phyloP scores from a whole-genome alignment of 2,113 vertebrate genomes.

The Meles meles region DNA sequence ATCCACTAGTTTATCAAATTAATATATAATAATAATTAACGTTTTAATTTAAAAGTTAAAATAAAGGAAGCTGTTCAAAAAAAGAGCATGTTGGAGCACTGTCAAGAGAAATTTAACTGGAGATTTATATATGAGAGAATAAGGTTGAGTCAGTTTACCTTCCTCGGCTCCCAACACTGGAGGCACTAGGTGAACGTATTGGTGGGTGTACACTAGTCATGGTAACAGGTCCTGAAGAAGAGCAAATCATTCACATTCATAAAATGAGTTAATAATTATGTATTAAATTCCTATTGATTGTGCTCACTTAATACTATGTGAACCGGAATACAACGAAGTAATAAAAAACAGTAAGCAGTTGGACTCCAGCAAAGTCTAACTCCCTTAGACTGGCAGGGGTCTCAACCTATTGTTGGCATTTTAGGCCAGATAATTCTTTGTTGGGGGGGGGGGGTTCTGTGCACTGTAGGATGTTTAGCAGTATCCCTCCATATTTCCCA shows the following conservation, averaged over 20 bases:
- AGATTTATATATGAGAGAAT: neutral
- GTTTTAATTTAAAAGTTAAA: conserved; percentile 17
- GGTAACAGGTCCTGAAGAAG: conserved; percentile 77
- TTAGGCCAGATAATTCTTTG: neutral
- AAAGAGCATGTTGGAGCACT: neutral
- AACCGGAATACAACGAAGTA: neutral
- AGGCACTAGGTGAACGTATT: conserved; percentile 86
- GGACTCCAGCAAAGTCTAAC: neutral
- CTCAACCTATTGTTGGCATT: neutral
- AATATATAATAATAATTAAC: conserved; percentile 1
- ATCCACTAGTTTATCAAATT: neutral
- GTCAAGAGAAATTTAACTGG: neutral
- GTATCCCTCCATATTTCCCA: neutral
- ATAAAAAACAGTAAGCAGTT: neutral
- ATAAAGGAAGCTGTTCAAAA: neutral
- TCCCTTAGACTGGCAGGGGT: neutral
- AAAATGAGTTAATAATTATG: neutral
- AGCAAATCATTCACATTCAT: conserved; percentile 6
- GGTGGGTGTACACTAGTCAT: conserved; percentile 83
- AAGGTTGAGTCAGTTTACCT: conserved; percentile 78
- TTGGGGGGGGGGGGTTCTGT: neutral
- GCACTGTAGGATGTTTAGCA: neutral
- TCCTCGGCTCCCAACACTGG: conserved; percentile 87
- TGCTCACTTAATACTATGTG: neutral
- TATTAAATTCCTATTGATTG: neutral